Evolutionary conservation across 2,113 vertebrate species (phyloP).

Genomic region (Tricholaema leucomelas): DNA sequence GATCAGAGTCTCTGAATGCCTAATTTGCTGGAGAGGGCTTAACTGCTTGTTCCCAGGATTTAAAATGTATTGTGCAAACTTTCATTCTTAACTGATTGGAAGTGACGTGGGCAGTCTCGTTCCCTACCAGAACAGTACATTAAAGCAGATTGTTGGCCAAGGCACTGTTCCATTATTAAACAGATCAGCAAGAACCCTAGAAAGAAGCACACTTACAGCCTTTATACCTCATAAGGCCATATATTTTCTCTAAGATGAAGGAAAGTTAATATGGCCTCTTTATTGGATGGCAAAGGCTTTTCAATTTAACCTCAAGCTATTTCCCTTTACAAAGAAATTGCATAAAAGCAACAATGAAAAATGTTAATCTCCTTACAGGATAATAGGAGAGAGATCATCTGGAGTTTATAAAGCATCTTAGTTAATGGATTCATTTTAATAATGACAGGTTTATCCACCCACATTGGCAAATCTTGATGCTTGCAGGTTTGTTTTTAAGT

Average conservation of each 20-base stretch:
- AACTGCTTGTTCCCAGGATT: not conserved
- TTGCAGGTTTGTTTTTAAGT: not conserved
- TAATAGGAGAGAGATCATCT: conserved; percentile 71
- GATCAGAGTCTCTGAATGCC: not conserved
- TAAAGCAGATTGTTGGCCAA: not conserved
- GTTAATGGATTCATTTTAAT: conserved; percentile 74
- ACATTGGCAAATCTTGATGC: conserved; percentile 33
- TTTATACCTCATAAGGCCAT: conserved; percentile 3
- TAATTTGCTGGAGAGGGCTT: conserved; percentile 19
- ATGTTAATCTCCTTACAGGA: conserved; percentile 68
- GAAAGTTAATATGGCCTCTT: conserved; percentile 43
- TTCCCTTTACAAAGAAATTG: conserved; percentile 59
- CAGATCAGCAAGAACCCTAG: not conserved
- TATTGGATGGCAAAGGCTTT: conserved; percentile 39
- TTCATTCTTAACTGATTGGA: not conserved
- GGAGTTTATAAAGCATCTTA: conserved; percentile 68
- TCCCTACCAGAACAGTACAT: not conserved
- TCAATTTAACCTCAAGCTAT: conserved; percentile 66
- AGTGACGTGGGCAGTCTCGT: not conserved
- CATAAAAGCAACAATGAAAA: conserved; percentile 67
- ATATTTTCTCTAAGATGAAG: conserved; percentile 26
- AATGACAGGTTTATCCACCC: conserved; percentile 63
- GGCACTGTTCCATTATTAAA: conserved; percentile 2
- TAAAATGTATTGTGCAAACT: conserved; percentile 26
- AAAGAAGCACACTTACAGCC: not conserved